Evolutionary conservation across 1,140 invertebrate genomes (phyloP).

Genomic region (Drosophila orena): DNA sequence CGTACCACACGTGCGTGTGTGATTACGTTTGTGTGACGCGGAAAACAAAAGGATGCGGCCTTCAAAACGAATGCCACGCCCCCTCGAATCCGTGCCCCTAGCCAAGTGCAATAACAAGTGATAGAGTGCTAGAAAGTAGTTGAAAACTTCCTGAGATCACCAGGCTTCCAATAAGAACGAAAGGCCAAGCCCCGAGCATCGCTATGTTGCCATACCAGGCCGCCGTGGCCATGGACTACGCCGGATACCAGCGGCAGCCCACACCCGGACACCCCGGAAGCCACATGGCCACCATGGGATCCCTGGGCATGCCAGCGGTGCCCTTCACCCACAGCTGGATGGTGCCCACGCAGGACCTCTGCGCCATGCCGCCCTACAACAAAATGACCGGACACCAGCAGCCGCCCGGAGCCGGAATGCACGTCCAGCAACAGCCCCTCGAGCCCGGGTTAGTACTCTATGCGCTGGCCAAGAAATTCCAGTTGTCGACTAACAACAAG

Average conservation of each 20-base stretch:
- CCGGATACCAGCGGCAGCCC: constrained; percentile 91
- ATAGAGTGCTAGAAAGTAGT: constrained; percentile 52
- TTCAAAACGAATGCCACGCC: constrained; percentile 50
- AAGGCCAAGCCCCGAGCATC: neutral
- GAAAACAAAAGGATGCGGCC: constrained; percentile 67
- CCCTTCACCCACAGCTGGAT: constrained; percentile 96
- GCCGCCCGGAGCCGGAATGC: constrained; percentile 85
- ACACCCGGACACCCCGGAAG: constrained; percentile 87
- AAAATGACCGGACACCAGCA: constrained; percentile 87
- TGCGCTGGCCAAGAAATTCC: too few species aligned
- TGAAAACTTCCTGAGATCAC: constrained; percentile 6
- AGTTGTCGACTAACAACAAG: neutral
- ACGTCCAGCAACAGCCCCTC: constrained; percentile 90
- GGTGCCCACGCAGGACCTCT: constrained; percentile 94
- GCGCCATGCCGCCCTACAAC: constrained; percentile 91
- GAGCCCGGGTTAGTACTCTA: constrained; percentile 93
- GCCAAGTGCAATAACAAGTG: constrained; percentile 58
- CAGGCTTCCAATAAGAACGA: neutral
- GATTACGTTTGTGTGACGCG: constrained; percentile 20
- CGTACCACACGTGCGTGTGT: constrained; percentile 68
- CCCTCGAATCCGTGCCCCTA: constrained; percentile 20
- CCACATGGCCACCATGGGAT: constrained; percentile 86
- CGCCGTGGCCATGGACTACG: constrained; percentile 95
- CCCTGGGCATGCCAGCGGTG: constrained; percentile 86
- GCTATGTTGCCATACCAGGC: constrained; percentile 94